phyloP scores from a whole-genome alignment of 2,888 invertebrate genomes.

The Seira ritae region DNA sequence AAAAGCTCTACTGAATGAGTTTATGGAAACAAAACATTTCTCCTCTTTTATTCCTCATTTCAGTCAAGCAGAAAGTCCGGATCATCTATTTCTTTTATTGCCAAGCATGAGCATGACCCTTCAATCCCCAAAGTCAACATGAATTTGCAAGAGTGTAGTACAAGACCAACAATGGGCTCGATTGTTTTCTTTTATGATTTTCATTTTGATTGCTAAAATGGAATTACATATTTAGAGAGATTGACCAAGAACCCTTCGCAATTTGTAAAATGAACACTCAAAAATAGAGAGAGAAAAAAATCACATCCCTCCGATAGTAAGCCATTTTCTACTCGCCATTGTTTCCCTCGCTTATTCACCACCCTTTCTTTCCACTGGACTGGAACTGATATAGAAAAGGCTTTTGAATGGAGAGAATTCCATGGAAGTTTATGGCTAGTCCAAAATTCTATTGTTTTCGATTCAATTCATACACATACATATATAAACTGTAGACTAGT shows the following conservation, averaged over 20 bases:
- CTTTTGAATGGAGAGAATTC: too few relatives aligned
- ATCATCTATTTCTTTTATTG: neutral
- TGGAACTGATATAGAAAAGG: too few relatives aligned
- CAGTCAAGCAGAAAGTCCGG: conserved; percentile 5
- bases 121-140: neutral
- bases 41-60: neutral
- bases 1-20: neutral
- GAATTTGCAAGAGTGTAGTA: neutral
- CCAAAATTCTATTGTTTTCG: too few relatives aligned
- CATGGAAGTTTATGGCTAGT: too few relatives aligned
- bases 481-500: too few relatives aligned
- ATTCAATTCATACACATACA: too few relatives aligned
- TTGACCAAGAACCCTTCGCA: neutral
- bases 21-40: neutral
- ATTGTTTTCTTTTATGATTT: conserved; percentile 2
- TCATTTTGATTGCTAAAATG: neutral
- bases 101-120: neutral
- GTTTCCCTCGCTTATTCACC: too few relatives aligned
- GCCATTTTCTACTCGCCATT: too few relatives aligned
- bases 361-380: too few relatives aligned
- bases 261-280: too few relatives aligned
- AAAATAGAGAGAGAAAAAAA: too few relatives aligned
- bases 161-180: neutral
- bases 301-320: too few relatives aligned
- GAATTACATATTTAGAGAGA: neutral